Percentiles rank a stretch among this genome's conserved stretches.
Evolutionary conservation across 2,113 vertebrate species (phyloP).

Genomic region (Mesocricetus auratus): DNA sequence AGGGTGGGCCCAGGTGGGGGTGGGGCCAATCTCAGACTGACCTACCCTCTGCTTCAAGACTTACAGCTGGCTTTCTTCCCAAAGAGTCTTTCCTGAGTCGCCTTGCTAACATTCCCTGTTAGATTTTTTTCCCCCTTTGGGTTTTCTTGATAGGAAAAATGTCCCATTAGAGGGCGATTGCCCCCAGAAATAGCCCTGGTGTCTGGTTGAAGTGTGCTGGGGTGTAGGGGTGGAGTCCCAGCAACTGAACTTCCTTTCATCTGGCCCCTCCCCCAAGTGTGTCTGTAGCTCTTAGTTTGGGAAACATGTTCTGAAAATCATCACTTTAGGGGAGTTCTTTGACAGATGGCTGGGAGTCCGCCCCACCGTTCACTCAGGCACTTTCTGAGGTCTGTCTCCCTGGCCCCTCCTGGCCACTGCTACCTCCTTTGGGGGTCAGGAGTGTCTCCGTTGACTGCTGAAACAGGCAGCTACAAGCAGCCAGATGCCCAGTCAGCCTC

Average conservation of each 20-base stretch:
- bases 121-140: background rate
- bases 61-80: conserved; percentile 32
- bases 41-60: conserved; percentile 13
- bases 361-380: background rate
- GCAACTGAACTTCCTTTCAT: background rate
- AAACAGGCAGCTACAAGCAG: conserved; percentile 17
- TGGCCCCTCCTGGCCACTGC: background rate
- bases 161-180: background rate
- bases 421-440: background rate
- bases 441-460: background rate
- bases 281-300: background rate
- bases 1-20: background rate
- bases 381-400: background rate
- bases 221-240: background rate
- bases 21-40: background rate
- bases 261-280: background rate
- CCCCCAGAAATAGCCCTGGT: background rate
- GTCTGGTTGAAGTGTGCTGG: background rate
- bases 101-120: background rate
- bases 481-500: background rate
- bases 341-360: background rate
- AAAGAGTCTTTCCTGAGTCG: background rate
- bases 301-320: conserved; percentile 1
- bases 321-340: conserved; percentile 25
- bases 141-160: background rate